Evolutionary conservation across 2,888 invertebrate species (phyloP).

Genomic region (Pherbina coryleti): DNA sequence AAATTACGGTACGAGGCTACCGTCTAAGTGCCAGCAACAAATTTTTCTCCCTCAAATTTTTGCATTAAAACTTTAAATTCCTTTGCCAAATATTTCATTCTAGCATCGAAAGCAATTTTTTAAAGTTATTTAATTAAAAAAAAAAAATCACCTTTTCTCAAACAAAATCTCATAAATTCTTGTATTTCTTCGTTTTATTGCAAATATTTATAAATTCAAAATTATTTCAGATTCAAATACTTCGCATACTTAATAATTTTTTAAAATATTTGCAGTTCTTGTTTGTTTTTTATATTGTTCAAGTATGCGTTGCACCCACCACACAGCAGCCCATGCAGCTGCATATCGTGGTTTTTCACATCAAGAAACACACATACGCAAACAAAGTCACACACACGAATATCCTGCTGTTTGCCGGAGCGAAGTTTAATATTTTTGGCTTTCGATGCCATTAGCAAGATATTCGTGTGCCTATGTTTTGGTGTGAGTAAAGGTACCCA

Average conservation of each 20-base stretch:
- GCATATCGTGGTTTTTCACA: slow-evolving; percentile 17
- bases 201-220: not conserved
- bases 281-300: not conserved
- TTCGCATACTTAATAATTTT: not conserved
- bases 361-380: slow-evolving; percentile 9
- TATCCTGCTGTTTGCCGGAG: slow-evolving; percentile 2
- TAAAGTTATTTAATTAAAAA: not conserved
- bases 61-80: no score
- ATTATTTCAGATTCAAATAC: not conserved
- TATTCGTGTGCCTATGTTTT: not conserved
- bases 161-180: not conserved
- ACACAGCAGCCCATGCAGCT: not conserved
- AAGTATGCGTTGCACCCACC: not conserved
- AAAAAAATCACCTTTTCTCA: not conserved
- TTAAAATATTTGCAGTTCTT: not conserved
- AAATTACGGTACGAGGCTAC: no score
- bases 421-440: slow-evolving; percentile 34
- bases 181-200: not conserved
- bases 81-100: no score
- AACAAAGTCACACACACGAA: not conserved
- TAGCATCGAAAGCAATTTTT: no score
- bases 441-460: slow-evolving; percentile 30
- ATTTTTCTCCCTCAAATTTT: no score
- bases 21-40: no score
- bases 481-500: not conserved